Evolutionary conservation across 2,797 vertebrate species (phyloP).

Genomic region (Oreochromis grahami): DNA sequence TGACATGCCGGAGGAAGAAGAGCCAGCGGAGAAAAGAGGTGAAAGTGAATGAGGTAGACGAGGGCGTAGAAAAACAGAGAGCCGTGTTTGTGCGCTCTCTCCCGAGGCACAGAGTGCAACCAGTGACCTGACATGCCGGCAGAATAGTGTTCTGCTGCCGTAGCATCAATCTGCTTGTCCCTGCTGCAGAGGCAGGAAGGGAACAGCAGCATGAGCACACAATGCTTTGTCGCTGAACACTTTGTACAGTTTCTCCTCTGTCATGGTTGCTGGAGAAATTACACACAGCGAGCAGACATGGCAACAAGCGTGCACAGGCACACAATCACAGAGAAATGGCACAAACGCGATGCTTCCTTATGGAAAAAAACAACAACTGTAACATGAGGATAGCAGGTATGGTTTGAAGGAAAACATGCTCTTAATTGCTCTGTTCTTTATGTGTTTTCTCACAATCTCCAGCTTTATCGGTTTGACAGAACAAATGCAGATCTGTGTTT

Average conservation of each 20-base stretch:
- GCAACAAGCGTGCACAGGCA: background rate
- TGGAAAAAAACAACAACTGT: background rate
- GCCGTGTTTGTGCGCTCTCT: slow-evolving; percentile 20
- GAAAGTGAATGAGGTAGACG: slow-evolving; percentile 2
- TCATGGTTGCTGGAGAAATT: slow-evolving; percentile 39
- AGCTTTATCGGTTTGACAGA: slow-evolving; percentile 11
- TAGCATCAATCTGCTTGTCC: slow-evolving; percentile 59
- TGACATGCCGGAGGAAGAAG: background rate
- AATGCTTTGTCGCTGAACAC: slow-evolving; percentile 8
- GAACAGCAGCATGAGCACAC: slow-evolving; percentile 26
- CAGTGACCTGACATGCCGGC: slow-evolving; percentile 41
- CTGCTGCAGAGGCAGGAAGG: slow-evolving; percentile 29
- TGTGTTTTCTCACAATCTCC: background rate
- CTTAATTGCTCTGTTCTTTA: background rate
- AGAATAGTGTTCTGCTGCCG: slow-evolving; percentile 13
- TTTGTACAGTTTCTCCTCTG: slow-evolving; percentile 29
- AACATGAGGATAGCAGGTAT: background rate
- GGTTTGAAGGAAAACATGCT: background rate
- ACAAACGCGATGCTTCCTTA: background rate
- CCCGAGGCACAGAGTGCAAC: slow-evolving; percentile 22
- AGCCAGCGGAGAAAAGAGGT: slow-evolving; percentile 3
- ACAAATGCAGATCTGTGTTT: slow-evolving; percentile 3
- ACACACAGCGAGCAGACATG: background rate
- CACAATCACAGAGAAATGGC: background rate
- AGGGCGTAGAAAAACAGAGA: slow-evolving; percentile 5